phyloP scores from a whole-genome alignment of 2,113 vertebrate species.

The Lophotis ruficrista region DNA sequence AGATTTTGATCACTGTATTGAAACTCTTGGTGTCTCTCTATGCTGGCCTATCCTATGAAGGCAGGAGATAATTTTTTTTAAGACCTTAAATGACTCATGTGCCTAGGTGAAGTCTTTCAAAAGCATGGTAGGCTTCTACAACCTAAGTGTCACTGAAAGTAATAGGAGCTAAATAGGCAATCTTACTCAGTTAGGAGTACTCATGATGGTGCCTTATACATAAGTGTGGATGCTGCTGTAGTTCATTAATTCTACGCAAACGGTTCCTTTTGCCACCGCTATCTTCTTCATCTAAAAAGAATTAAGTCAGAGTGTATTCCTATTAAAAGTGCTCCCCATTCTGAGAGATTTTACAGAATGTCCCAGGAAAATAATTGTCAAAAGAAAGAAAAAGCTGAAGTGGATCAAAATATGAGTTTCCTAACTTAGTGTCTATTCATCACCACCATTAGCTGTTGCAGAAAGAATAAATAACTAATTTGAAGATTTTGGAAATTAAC shows the following conservation, averaged over 20 bases:
- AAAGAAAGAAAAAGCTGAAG: not conserved
- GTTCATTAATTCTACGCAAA: not conserved
- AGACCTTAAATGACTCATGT: not conserved
- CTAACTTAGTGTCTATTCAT: not conserved
- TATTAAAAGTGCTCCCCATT: not conserved
- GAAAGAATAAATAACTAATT: not conserved
- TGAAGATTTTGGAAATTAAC: not conserved
- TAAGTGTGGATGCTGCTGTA: not conserved
- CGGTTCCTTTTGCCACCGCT: not conserved
- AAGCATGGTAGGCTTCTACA: not conserved
- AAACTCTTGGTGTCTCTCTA: not conserved
- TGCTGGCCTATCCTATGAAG: not conserved
- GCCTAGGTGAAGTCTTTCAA: not conserved
- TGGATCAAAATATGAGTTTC: not conserved
- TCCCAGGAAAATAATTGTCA: not conserved
- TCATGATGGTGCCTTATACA: not conserved
- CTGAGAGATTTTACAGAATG: not conserved
- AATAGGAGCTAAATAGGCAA: not conserved
- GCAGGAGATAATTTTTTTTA: not conserved
- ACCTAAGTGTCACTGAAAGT: not conserved
- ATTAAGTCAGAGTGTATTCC: not conserved
- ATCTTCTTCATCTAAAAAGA: not conserved
- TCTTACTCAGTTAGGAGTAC: not conserved
- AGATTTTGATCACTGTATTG: not conserved
- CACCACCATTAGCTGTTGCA: not conserved